Base-by-base conservation (phyloP, 2,888 invertebrate genomes). In the Holacanthella duospinosa region DNA sequence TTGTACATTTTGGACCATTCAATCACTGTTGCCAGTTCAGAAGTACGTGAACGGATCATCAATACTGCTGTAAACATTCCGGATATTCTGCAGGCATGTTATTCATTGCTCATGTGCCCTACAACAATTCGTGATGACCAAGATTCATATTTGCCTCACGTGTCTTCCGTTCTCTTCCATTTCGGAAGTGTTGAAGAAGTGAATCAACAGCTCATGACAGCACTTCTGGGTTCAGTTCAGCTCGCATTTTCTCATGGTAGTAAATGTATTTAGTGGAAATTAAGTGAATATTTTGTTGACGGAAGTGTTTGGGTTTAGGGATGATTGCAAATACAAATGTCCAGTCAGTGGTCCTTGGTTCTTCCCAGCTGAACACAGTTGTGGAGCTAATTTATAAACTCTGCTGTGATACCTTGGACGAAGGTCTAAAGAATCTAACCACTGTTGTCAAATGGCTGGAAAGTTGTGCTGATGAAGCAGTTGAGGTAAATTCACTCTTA, bases 371-470 rank as follows among this genome's bases (percentile, higher is more conserved):
- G 64, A 84, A 84, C 66, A 82, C 84, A 36, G 87, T 91, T 29
- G 89, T 92, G 73, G 88, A 89, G 77, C 80, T 91, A 64, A 80
- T 91, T 62, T 88, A 87, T 73, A 86, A 88, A 77, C 81, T 93
- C 65, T 90, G 91, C 73, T 69, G 69, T 58, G 60, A 66, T 29
- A 66, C 69, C 55, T 68, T 70, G 4, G 64, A 69, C 2, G 71
- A 67, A 66, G 71, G 71, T 3, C 63, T 63, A 48, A 60, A 61
- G 2, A 73, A 71, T 65, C 55, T 73, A 9, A 55, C 66, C 3
- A 64, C 65, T 25, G 63, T 73, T 19, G 63, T 71, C 3, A 56
- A 64, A 54, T 73, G 71, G 70, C 58, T 73, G 28, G 73, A 70
- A 57, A 59, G 61, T 16, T 69, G 66, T 55, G 69, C 69, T 1